Conservation (phyloP, 2,113 vertebrate genomes). For the Nycticryphes semicollaris region DNA sequence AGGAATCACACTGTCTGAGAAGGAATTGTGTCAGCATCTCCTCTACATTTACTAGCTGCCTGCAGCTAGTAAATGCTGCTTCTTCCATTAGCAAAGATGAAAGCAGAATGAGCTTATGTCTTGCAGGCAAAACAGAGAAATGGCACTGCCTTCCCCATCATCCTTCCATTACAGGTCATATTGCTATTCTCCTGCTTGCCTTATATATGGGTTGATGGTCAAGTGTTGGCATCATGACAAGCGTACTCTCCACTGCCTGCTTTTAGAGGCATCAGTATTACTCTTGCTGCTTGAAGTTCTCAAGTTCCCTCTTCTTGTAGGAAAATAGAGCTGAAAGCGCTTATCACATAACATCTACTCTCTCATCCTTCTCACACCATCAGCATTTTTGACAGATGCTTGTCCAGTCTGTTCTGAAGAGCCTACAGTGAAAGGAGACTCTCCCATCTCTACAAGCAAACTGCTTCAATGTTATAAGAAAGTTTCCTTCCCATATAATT, state of each 20-base stretch:
- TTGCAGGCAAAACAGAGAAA: background rate
- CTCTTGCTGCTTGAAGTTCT: background rate
- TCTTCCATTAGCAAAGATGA: background rate
- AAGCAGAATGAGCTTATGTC: background rate
- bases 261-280: background rate
- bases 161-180: background rate
- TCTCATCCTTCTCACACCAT: background rate
- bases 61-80: background rate
- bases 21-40: background rate
- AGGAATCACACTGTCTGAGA: accelerated
- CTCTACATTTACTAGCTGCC: background rate
- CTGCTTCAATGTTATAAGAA: background rate
- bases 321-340: background rate
- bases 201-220: background rate
- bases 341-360: background rate
- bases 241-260: background rate
- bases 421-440: background rate
- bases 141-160: background rate
- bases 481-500: background rate
- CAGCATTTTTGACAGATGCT: background rate
- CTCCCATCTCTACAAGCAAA: background rate
- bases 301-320: background rate
- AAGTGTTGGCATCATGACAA: background rate
- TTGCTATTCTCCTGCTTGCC: background rate
- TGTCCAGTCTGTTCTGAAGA: background rate